phyloP scores from a whole-genome alignment of 2,888 invertebrate genomes.

The Congeria kusceri region DNA sequence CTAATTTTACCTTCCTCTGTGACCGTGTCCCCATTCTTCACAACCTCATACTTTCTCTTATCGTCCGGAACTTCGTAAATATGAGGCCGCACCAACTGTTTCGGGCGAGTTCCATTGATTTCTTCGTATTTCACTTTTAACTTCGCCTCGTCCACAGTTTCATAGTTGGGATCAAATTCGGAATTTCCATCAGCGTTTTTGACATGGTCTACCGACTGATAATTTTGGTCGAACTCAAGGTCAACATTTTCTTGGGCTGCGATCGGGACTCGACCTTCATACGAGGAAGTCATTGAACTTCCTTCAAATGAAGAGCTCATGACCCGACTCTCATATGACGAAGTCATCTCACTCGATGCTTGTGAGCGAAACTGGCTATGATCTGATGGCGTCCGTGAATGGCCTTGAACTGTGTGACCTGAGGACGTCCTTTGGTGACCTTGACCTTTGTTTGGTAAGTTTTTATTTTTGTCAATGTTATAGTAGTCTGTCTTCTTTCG shows the following conservation, averaged over 20 bases:
- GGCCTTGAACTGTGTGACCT: conserved; percentile 39
- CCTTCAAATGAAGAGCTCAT: conserved; percentile 52
- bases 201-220: conserved; percentile 71
- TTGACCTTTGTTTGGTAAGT: conserved; percentile 37
- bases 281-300: conserved; percentile 39
- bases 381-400: conserved; percentile 49
- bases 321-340: conserved; percentile 49
- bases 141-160: conserved; percentile 79
- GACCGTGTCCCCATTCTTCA: conserved; percentile 34
- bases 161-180: conserved; percentile 80
- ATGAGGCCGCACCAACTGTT: conserved; percentile 45
- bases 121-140: conserved; percentile 67
- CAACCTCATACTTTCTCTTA: conserved; percentile 57
- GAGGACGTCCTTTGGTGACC: conserved; percentile 36
- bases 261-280: conserved; percentile 48
- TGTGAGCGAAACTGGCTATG: conserved; percentile 54
- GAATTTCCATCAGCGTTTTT: conserved; percentile 42
- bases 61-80: conserved; percentile 73
- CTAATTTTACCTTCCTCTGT: conserved; percentile 58
- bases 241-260: conserved; percentile 51
- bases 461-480: conserved; percentile 23
- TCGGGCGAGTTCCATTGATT: conserved; percentile 49
- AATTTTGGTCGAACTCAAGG: conserved; percentile 69
- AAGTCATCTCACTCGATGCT: conserved; percentile 48
- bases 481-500: conserved; percentile 49